phyloP scores from a whole-genome alignment of 1,140 invertebrate genomes.

The Drepana arcuata region DNA sequence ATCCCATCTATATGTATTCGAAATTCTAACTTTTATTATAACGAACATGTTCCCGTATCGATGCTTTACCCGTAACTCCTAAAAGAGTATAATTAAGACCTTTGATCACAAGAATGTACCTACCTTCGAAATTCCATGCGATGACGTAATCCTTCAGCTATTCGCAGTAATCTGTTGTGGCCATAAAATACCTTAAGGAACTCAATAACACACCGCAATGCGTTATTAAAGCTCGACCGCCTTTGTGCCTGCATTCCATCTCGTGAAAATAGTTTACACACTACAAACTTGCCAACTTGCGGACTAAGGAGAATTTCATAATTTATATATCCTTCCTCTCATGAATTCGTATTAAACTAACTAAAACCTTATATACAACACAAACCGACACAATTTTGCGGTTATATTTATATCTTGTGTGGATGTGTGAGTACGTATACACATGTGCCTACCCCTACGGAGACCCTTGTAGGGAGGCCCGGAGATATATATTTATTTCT shows the following conservation, averaged over 20 bases:
- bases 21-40: too few relatives aligned
- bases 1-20: too few relatives aligned
- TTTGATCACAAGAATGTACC: not conserved
- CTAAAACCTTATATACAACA: conserved; percentile 26
- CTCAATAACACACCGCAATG: not conserved
- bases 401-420: not conserved
- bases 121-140: too few relatives aligned
- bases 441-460: not conserved
- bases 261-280: conserved; percentile 19
- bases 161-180: not conserved
- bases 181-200: not conserved
- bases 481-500: not conserved
- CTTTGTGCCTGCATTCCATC: conserved; percentile 14
- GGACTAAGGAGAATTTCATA: conserved; percentile 17
- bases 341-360: too few relatives aligned
- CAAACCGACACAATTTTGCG: not conserved
- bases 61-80: not conserved
- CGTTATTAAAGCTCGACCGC: not conserved
- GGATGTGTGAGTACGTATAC: not conserved
- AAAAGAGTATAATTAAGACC: not conserved
- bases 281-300: conserved; percentile 18
- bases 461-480: not conserved
- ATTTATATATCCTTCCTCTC: too few relatives aligned
- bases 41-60: too few relatives aligned
- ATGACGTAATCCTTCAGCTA: too few relatives aligned